Evolutionary conservation across 2,888 invertebrate genomes (phyloP), one percentile per base, ranked within the genome.

Genomic region (Muscina levida): DNA sequence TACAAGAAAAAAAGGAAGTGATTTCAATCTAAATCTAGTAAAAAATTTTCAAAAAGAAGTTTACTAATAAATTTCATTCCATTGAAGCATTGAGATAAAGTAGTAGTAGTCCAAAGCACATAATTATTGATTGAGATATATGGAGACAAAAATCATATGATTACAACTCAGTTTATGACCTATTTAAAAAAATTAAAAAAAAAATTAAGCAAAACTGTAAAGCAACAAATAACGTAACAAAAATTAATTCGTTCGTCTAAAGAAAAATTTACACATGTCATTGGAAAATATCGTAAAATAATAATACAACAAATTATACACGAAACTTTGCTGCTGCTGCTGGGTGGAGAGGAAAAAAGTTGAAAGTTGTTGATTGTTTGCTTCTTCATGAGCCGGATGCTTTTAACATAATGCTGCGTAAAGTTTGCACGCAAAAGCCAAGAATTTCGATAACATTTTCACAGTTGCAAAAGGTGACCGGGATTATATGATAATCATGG

Each of bases 21-120:
- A 56, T 76, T 79, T 68, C 72, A 51, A 46, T 81, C 81, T 81
- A 81, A 77, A 10, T 77, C 81, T 81, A 81, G 67, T 67, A 68
- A 81, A 72, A 78, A 79, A 68, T 17, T 70, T 51, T 39, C 44
- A 67, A 82, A n/a, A 82, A 79, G 62, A 77, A 70, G 19, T 10
- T 17, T 53, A 53, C 17, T 53, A 53, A 53, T 53, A 82, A 83
- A 82, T 66, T 72, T 82, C 83, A 83, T 84, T 77, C 84, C 82
- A 75, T 82, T 78, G 78, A 83, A 83, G 82, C 82, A 82, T 72
- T 79, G 68, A 31, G 31, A 79, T 62, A 79, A 80, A 77, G 44
- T 77, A n/a, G n/a, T n/a, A n/a, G n/a, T n/a, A n/a, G 74, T 77
- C 81, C 81, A 81, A 81, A 81, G 81, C 81, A 81, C 81, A 81